Percentiles rank a stretch among this genome's conserved stretches.
phyloP scores from a whole-genome alignment of 1,140 invertebrate genomes.

The Phthorimaea operculella region DNA sequence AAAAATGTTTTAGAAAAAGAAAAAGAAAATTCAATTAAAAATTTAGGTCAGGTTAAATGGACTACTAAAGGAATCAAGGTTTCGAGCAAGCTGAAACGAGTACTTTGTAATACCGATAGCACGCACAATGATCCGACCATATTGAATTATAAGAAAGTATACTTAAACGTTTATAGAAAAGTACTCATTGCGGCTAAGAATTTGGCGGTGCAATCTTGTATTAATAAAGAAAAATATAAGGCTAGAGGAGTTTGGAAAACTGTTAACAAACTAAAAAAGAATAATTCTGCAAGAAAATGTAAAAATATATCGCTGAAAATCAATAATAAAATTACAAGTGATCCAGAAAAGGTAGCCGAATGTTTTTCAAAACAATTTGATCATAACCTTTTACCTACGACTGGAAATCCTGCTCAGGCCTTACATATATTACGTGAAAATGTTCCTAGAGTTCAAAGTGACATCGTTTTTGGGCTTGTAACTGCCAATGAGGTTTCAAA shows the following conservation, averaged over 20 bases:
- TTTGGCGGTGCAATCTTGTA: background rate
- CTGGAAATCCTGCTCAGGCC: background rate
- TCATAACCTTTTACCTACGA: background rate
- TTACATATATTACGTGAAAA: background rate
- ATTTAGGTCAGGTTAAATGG: background rate
- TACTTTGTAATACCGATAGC: background rate
- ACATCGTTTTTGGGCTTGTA: background rate
- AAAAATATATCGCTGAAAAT: background rate
- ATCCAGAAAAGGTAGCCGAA: background rate
- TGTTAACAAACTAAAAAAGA: slow-evolving; percentile 3
- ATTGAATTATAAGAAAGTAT: background rate
- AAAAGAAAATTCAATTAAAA: background rate
- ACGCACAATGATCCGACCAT: background rate
- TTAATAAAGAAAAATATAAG: background rate
- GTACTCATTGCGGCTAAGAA: background rate
- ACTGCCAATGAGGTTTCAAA: background rate
- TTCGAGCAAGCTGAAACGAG: slow-evolving; percentile 5
- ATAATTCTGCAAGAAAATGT: background rate
- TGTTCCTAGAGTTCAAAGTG: background rate
- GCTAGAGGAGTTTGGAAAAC: background rate
- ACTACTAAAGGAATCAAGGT: slow-evolving; percentile 7
- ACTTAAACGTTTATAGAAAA: slow-evolving; percentile 5
- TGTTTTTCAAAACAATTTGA: background rate
- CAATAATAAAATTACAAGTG: background rate
- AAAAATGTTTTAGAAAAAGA: background rate